Evolutionary conservation across 2,113 vertebrate genomes (phyloP).

Genomic region (Microcebus lehilahytsara): DNA sequence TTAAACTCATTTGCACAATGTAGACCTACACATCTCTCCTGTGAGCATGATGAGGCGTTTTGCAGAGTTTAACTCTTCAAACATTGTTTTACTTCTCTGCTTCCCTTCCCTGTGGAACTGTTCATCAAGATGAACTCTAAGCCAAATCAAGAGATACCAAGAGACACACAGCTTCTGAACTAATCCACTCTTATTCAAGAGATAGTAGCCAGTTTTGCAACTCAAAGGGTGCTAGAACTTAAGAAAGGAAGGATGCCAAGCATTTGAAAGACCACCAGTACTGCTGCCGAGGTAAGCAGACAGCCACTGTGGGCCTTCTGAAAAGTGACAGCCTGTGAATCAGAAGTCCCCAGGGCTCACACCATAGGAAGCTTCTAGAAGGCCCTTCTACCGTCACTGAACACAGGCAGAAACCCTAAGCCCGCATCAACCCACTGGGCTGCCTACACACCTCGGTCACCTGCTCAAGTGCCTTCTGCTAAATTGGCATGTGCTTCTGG

Average conservation of each 20-base stretch:
- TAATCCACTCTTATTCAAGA: not conserved
- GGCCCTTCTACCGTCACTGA: not conserved
- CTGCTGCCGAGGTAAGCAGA: not conserved
- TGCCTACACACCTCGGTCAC: accelerated
- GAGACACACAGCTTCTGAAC: not conserved
- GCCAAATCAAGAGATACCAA: slow-evolving; percentile 31
- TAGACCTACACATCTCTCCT: slow-evolving; percentile 38
- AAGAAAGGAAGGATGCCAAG: not conserved
- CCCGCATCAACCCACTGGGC: accelerated
- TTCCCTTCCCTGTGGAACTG: not conserved
- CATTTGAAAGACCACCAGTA: accelerated
- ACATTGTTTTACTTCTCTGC: slow-evolving; percentile 33
- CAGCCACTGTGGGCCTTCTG: not conserved
- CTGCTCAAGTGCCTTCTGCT: accelerated
- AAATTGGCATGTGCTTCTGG: not conserved
- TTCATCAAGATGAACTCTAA: slow-evolving; percentile 51
- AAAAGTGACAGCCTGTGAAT: not conserved
- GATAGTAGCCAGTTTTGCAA: not conserved
- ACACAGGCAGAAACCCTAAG: accelerated
- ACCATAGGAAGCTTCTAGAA: too few relatives aligned
- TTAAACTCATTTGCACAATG: slow-evolving; percentile 71
- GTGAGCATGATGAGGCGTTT: not conserved
- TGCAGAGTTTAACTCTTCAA: slow-evolving; percentile 59
- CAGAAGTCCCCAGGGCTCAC: not conserved
- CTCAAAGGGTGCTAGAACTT: not conserved